These are phyloP conservation scores for Macrobrachium nipponense DNA, from an alignment of 1,140 invertebrate genomes.

Conservation along the genomic window DNA sequence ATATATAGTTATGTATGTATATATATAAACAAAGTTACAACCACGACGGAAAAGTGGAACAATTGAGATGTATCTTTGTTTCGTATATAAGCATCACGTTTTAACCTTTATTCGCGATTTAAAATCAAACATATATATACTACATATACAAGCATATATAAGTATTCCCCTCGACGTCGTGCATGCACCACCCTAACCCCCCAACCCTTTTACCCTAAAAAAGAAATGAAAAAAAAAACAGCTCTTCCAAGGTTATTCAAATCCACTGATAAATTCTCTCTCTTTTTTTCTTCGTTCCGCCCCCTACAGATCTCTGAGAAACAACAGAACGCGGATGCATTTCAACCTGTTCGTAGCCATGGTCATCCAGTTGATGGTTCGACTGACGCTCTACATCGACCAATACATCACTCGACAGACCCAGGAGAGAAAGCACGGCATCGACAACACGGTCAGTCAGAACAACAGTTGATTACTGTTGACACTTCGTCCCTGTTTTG, in stretches of 20 bases:
- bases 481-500: too few relatives aligned
- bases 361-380: conserved; percentile 85
- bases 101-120: too few relatives aligned
- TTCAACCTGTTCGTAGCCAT: conserved; percentile 89
- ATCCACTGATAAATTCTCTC: neutral
- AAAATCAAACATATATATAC: conserved; percentile 15
- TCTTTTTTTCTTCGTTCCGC: neutral
- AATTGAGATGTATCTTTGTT: too few relatives aligned
- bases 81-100: too few relatives aligned
- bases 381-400: conserved; percentile 87
- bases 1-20: too few relatives aligned
- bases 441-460: conserved; percentile 85
- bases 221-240: too few relatives aligned
- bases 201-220: too few relatives aligned
- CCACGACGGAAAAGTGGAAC: too few relatives aligned
- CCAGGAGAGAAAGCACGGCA: conserved; percentile 68
- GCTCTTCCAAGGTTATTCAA: neutral
- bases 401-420: conserved; percentile 74
- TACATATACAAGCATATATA: neutral
- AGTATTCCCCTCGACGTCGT: neutral
- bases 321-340: conserved; percentile 89
- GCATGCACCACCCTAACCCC: neutral
- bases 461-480: neutral
- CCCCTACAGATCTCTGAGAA: conserved; percentile 78
- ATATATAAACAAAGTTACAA: too few relatives aligned